Evolutionary conservation across 2,113 vertebrate species (phyloP).

Genomic region (Dolichotis patagonum): DNA sequence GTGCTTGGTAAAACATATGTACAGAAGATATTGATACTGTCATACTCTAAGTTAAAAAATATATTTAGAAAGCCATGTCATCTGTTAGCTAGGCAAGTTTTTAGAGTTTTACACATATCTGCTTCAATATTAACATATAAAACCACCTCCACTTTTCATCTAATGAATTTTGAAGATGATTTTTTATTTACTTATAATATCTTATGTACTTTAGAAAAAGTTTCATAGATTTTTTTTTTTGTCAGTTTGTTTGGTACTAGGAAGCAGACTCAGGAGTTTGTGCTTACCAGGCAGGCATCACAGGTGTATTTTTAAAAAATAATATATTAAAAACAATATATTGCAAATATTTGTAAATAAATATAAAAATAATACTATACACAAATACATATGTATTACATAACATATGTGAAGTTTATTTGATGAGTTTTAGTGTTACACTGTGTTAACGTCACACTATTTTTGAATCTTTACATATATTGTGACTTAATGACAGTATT

Average conservation of each 20-base stretch:
- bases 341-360: neutral
- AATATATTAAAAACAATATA: neutral
- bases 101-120: neutral
- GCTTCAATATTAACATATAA: neutral
- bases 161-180: neutral
- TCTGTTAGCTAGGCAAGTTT: neutral
- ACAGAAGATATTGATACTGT: neutral
- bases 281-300: neutral
- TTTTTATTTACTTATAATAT: neutral
- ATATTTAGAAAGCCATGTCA: neutral
- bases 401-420: neutral
- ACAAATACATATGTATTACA: neutral
- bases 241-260: too few species aligned
- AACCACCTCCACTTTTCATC: neutral
- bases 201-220: neutral
- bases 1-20: neutral
- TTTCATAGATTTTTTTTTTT: neutral
- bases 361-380: neutral
- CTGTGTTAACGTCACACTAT: neutral
- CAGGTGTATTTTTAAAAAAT: neutral
- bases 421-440: neutral
- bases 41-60: neutral
- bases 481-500: neutral
- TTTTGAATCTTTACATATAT: neutral
- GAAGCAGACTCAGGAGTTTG: too few species aligned